Percentiles rank a stretch among this genome's conserved stretches.
Conservation (phyloP, 2,113 vertebrate species). For the Pygoscelis adeliae region DNA sequence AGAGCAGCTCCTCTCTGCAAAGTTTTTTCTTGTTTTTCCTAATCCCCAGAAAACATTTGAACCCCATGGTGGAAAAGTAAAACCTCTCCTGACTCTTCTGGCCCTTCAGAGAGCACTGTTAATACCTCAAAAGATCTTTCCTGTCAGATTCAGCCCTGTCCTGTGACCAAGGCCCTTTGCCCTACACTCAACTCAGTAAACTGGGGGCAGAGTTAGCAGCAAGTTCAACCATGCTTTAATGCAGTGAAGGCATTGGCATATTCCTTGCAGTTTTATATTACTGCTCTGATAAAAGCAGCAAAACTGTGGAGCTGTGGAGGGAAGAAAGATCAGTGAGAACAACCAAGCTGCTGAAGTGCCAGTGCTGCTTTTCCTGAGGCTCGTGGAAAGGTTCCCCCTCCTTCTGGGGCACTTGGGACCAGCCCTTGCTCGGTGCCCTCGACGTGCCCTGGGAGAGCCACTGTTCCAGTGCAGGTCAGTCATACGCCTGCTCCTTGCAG, state of each 20-base stretch:
- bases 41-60: not conserved
- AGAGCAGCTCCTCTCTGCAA: not conserved
- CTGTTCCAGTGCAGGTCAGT: not conserved
- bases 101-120: not conserved
- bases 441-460: not conserved
- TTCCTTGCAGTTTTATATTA: not conserved
- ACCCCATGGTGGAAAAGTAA: not conserved
- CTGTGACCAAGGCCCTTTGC: not conserved
- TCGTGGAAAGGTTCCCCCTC: not conserved
- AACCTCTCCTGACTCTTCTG: not conserved
- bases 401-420: not conserved
- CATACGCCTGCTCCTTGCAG: not conserved
- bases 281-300: not conserved
- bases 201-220: not conserved
- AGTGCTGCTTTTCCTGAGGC: not conserved
- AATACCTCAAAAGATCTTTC: not conserved
- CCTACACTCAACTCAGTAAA: not conserved
- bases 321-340: not conserved
- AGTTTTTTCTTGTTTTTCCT: not conserved
- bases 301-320: not conserved
- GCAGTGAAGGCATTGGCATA: not conserved
- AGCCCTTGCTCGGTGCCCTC: not conserved
- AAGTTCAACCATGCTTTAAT: not conserved
- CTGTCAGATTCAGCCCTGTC: not conserved
- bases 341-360: not conserved